Percentiles rank a stretch among this genome's conserved stretches.
Evolutionary conservation across 2,113 vertebrate genomes (phyloP).

Genomic region (Muntiacus reevesi): DNA sequence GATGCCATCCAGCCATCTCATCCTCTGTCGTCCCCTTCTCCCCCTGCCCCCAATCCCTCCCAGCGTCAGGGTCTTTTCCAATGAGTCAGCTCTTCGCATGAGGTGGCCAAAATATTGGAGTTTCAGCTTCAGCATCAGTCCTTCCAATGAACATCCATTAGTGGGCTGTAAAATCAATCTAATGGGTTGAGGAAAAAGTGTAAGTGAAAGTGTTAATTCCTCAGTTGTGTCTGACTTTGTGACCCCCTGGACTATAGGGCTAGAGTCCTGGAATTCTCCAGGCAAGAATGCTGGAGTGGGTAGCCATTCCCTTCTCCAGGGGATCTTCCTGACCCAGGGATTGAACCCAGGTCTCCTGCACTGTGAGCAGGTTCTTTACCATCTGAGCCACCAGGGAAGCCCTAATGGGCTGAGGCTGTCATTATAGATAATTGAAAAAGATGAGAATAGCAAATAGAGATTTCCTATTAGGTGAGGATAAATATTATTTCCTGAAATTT

Average conservation of each 20-base stretch:
- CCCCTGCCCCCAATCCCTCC: too few relatives aligned
- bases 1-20: too few relatives aligned
- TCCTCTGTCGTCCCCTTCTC: too few relatives aligned
- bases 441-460: not conserved
- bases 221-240: not conserved
- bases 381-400: not conserved
- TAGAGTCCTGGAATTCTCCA: not conserved
- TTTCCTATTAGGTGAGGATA: not conserved
- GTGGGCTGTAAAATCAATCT: not conserved
- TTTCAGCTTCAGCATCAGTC: too few relatives aligned
- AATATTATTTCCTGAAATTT: constrained; percentile 14
- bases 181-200: not conserved
- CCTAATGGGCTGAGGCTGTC: not conserved
- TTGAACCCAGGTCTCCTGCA: not conserved
- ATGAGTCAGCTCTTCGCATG: too few relatives aligned
- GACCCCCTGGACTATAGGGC: not conserved
- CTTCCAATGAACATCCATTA: too few relatives aligned
- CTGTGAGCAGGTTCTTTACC: not conserved
- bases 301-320: not conserved
- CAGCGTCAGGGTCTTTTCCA: too few relatives aligned
- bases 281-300: not conserved
- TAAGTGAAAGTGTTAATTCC: not conserved
- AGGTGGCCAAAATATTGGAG: too few relatives aligned
- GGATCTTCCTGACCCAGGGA: not conserved
- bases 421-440: constrained; percentile 5